Evolutionary conservation across 2,888 invertebrate species (phyloP), one percentile per base, ranked within the genome.

Genomic region (Ceraclea dissimilis): DNA sequence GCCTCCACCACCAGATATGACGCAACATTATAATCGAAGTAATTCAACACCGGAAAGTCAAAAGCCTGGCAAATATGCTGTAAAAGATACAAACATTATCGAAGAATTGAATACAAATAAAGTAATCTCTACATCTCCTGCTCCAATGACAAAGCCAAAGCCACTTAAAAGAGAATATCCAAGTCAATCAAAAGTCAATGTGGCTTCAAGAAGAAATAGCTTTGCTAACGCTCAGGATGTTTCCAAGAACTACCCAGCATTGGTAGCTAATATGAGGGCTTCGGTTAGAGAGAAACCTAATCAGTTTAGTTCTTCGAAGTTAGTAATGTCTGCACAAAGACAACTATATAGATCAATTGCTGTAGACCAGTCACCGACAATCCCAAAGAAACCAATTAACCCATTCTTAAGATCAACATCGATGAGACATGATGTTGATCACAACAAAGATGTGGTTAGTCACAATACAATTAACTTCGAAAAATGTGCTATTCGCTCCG

Each of bases 321-420:
- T 57, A 13, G 56, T 34, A 6, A 59, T 56, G 17, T 60, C 60
- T 10, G 56, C 58, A 16, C 60, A 60, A 54, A 57, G 50, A 21
- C 52, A 59, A 26, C 49, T 59, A 1, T 59, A 57, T 49, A 54
- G 57, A 33, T 59, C 62, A 10, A 57, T 61, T 2, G 56, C 56
- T 10, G 54, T 58, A 6, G 61, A 63, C 17, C 58, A 63, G 22
- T 57, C 59, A 10, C 43, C 31, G 18, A 16, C 47, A 13, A 48
- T 21, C 17, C 56, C 60, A 2, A 61, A 61, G 34, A 60, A 58
- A 31, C 60, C 57, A 10, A 61, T 62, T n/a, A 63, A 64, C 57
- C 63, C 62, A 22, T 64, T 63, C 46, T 57, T 64, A 4, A 60
- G 64, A 33, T 64, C 64, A 2, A 59, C 61, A 6, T 61, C 59